phyloP scores from a whole-genome alignment of 2,888 invertebrate species.

The Chydorus sphaericus region DNA sequence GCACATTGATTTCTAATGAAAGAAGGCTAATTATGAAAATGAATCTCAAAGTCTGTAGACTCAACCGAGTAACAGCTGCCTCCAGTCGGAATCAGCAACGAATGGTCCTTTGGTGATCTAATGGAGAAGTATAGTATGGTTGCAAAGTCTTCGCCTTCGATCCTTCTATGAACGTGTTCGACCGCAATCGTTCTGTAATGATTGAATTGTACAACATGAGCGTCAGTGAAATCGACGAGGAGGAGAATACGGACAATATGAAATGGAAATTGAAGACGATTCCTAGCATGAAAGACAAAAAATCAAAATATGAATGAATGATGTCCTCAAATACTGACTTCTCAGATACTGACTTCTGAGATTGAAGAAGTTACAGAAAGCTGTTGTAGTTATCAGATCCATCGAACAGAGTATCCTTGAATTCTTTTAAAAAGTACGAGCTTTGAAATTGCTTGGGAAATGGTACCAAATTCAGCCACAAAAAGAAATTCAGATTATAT shows the following conservation, averaged over 20 bases:
- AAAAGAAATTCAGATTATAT: too few relatives aligned
- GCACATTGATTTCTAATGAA: too few relatives aligned
- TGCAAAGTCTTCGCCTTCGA: constrained; percentile 7
- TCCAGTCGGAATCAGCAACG: constrained; percentile 7
- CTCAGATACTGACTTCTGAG: too few relatives aligned
- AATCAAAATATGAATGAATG: background rate
- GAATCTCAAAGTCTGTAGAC: too few relatives aligned
- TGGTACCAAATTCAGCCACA: too few relatives aligned
- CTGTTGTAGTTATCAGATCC: background rate
- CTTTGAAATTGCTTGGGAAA: too few relatives aligned
- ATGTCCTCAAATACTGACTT: too few relatives aligned
- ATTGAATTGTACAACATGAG: constrained; percentile 20
- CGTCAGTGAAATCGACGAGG: background rate
- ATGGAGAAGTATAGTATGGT: background rate
- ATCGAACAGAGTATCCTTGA: background rate
- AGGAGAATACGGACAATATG: background rate
- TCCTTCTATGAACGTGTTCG: constrained; percentile 13
- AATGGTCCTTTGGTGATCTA: constrained; percentile 4
- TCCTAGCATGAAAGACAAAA: background rate
- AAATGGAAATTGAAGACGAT: background rate
- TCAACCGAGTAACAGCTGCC: too few relatives aligned
- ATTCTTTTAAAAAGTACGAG: constrained; percentile 1
- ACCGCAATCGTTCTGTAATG: constrained; percentile 21
- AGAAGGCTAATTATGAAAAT: too few relatives aligned
- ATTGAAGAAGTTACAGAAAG: too few relatives aligned